Base-by-base conservation (phyloP, 2,888 invertebrate genomes). In the Muscina levida region DNA sequence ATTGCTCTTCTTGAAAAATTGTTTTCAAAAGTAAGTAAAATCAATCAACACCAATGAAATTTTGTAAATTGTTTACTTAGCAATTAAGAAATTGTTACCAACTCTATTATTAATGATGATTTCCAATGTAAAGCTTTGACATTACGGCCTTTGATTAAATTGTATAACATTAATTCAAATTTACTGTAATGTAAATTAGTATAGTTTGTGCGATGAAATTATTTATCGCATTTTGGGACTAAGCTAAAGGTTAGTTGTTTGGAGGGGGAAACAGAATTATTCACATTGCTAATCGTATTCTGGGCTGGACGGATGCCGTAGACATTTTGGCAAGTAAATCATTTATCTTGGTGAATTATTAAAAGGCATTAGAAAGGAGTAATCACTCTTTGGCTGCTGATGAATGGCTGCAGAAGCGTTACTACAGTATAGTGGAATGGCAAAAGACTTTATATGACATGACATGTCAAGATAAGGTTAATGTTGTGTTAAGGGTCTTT, bases 1-100 rank as follows among this genome's bases (percentile, higher is more conserved):
- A 79, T 44, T 65, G n/a, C 15, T 13, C n/a, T 5, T n/a, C n/a
- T 31, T 31, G 31, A 31, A n/a, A 22, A 10, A 19, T 26, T 39
- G 26, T 26, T 44, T n/a, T 22, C 46, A 24, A 19, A 31, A 10
- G 77, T 73, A 70, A 73, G 62, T 78, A 46, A 70, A 11, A 3
- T 66, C 39, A 68, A 68, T 74, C n/a, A 46, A 26, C 37, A 66
- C 4, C 17, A 31, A 44, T 15, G 24, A 37, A 39, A 26, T 44
- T 56, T 56, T 11, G 10, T 48, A 24, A 3, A 11, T n/a, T 26
- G 46, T 66, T 66, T 46, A 44, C 46, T 24, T 31, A 3, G 46
- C 26, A 24, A 46, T 15, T 17, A 46, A 46, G 13, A 19, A 53
- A 31, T 5, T 31, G 31, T 31, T n/a, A n/a, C n/a, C n/a, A n/a